A percentile compares a stretch with the other conserved stretches of the same genome.
phyloP scores from a whole-genome alignment of 2,113 vertebrate species.

The Rhinichthys klamathensis region DNA sequence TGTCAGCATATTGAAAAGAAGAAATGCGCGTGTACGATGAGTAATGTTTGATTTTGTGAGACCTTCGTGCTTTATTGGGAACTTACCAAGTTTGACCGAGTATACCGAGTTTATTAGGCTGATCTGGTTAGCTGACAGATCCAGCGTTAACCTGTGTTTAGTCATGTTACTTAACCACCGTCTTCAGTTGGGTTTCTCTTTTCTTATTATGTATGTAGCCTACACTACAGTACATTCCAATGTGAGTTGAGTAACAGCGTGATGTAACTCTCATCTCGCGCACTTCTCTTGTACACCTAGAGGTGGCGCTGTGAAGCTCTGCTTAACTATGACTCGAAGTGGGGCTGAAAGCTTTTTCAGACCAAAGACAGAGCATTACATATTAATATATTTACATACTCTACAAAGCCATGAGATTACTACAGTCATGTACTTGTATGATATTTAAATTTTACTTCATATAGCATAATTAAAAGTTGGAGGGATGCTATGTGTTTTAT shows the following conservation, averaged over 20 bases:
- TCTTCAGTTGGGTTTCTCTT: neutral
- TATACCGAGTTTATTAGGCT: neutral
- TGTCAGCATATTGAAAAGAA: neutral
- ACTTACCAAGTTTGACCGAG: neutral
- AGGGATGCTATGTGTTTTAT: neutral
- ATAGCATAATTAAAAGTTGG: neutral
- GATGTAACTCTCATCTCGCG: neutral
- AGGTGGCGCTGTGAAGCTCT: neutral
- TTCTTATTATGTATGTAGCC: neutral
- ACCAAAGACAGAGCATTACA: neutral
- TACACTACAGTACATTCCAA: neutral
- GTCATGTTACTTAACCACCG: neutral
- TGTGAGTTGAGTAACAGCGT: constrained; percentile 27
- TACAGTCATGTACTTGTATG: neutral
- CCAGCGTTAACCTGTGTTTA: neutral
- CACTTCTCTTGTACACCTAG: neutral
- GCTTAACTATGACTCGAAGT: neutral
- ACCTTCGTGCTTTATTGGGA: neutral
- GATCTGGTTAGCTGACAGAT: neutral
- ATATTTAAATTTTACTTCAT: neutral
- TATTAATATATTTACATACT: neutral
- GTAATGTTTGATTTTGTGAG: neutral
- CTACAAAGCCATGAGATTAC: neutral
- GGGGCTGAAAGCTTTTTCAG: neutral
- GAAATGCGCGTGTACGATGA: neutral